phyloP scores from a whole-genome alignment of 2,888 invertebrate species.

The Campoletis raptor region DNA sequence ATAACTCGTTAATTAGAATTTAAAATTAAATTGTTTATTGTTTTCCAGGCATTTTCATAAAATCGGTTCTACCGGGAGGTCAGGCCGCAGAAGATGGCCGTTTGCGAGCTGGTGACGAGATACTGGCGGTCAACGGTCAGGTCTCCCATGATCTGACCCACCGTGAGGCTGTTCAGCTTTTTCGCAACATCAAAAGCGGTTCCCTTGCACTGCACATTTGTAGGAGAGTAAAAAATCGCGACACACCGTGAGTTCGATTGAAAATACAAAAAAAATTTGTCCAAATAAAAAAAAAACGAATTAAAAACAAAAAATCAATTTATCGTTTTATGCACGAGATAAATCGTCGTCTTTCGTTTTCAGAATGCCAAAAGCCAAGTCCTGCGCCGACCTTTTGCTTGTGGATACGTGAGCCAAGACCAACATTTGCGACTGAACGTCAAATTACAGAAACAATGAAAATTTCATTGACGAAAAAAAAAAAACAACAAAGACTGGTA shows the following conservation, averaged over 20 bases:
- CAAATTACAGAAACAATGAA: background rate
- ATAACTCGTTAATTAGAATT: background rate
- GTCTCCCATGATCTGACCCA: conserved; percentile 93
- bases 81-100: conserved; percentile 94
- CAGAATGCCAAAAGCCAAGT: conserved; percentile 90
- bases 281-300: background rate
- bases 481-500: conserved; percentile 52
- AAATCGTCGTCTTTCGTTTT: conserved; percentile 80
- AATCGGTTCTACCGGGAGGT: conserved; percentile 93
- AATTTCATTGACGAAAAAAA: background rate
- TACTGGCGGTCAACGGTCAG: conserved; percentile 92
- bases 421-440: background rate
- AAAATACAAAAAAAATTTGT: background rate
- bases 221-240: conserved; percentile 86
- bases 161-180: conserved; percentile 92
- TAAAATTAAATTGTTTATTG: background rate
- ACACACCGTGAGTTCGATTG: conserved; percentile 82
- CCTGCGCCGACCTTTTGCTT: conserved; percentile 90
- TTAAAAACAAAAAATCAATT: too few relatives aligned
- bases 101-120: conserved; percentile 93
- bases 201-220: conserved; percentile 91
- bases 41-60: conserved; percentile 90
- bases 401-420: conserved; percentile 86
- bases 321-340: background rate
- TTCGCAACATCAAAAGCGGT: conserved; percentile 92